Evolutionary conservation across 1,140 invertebrate genomes (phyloP).

Genomic region (Eubasilissa regina): DNA sequence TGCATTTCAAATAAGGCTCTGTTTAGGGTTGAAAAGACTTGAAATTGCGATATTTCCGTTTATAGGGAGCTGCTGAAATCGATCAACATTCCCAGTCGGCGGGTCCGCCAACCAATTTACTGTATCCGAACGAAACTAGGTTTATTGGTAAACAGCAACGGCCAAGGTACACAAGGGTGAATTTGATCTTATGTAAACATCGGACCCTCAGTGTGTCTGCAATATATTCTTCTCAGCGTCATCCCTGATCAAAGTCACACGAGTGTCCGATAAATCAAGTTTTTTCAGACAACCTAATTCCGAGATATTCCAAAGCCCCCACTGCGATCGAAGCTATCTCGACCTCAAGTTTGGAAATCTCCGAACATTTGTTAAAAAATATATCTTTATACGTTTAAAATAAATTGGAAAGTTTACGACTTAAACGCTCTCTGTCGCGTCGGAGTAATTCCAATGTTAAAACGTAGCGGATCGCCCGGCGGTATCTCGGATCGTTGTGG

Average conservation of each 20-base stretch:
- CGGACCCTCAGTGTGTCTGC: neutral
- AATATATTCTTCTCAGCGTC: constrained; percentile 17
- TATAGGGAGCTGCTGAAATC: neutral
- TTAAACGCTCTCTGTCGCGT: constrained; percentile 35
- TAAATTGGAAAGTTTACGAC: constrained; percentile 60
- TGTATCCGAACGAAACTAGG: neutral
- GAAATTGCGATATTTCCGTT: neutral
- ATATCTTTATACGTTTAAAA: constrained; percentile 59
- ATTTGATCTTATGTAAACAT: constrained; percentile 23
- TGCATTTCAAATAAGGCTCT: constrained; percentile 57
- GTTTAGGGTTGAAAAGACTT: constrained; percentile 31
- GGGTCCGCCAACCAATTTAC: neutral
- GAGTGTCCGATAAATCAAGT: constrained; percentile 12
- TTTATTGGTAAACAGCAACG: neutral
- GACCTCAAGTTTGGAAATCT: constrained; percentile 50
- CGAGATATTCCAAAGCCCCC: constrained; percentile 1
- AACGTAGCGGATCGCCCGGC: constrained; percentile 24
- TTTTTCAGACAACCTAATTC: constrained; percentile 11
- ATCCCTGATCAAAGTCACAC: constrained; percentile 6
- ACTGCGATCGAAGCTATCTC: constrained; percentile 50
- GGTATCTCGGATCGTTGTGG: constrained; percentile 41
- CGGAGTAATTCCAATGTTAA: constrained; percentile 33
- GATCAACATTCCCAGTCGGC: neutral
- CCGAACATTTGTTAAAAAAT: constrained; percentile 51
- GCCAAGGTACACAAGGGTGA: constrained; percentile 1